Conservation (phyloP, 2,888 invertebrate genomes). For the Agonopterix subpropinquella region DNA sequence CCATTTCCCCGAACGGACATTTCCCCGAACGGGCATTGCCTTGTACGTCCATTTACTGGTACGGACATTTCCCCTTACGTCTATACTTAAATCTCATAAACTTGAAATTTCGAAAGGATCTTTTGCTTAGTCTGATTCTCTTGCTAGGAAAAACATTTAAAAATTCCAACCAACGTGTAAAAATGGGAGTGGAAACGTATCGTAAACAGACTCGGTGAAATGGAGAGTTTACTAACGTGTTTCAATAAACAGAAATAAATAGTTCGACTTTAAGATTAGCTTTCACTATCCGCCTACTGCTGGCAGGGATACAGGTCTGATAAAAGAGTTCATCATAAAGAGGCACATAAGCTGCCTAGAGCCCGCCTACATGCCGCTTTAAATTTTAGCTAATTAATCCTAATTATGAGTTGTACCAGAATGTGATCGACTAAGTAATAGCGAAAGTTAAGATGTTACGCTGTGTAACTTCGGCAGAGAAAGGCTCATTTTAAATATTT, state of each 20-base stretch:
- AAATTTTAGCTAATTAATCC: constrained; percentile 51
- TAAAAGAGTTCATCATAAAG: constrained; percentile 18
- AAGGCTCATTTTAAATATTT: constrained; percentile 29
- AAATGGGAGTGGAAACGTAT: background rate
- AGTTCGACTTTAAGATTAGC: constrained; percentile 32
- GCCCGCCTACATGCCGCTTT: constrained; percentile 23
- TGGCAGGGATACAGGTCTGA: constrained; percentile 29
- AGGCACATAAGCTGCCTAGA: constrained; percentile 10
- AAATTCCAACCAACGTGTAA: no score
- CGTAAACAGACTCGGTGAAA: constrained; percentile 29
- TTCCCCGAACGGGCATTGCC: no score
- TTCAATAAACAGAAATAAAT: constrained; percentile 40
- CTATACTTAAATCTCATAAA: no score
- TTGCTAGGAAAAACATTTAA: no score
- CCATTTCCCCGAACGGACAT: no score
- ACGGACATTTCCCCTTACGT: no score
- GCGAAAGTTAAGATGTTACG: constrained; percentile 69
- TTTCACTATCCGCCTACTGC: constrained; percentile 59
- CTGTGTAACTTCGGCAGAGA: constrained; percentile 62
- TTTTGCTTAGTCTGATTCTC: no score
- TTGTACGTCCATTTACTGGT: no score
- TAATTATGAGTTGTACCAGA: constrained; percentile 53
- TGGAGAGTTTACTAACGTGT: constrained; percentile 41
- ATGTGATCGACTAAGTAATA: constrained; percentile 60
- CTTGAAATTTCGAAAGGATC: no score